A percentile compares a stretch with the other conserved stretches of the same genome.
phyloP scores from a whole-genome alignment of 2,113 vertebrate genomes.

The Carettochelys insculpta region DNA sequence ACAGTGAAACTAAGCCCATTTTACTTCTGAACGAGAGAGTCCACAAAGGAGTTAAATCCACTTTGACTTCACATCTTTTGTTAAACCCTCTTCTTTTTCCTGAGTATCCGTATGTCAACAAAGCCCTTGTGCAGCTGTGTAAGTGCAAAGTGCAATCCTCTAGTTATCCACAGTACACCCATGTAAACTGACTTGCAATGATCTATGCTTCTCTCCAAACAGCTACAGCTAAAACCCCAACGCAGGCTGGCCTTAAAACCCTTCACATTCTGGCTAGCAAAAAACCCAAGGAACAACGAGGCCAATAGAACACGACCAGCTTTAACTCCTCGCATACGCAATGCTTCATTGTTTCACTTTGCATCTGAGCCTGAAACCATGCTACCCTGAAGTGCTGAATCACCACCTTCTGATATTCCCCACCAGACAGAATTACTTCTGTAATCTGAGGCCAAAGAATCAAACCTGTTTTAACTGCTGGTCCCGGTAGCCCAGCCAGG shows the following conservation, averaged over 20 bases:
- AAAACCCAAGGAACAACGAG: neutral
- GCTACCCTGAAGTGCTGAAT: neutral
- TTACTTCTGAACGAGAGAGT: neutral
- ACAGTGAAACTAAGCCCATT: neutral
- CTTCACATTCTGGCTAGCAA: neutral
- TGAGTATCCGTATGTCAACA: neutral
- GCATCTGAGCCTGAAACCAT: neutral
- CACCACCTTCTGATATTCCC: neutral
- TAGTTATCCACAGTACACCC: neutral
- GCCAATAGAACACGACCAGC: neutral
- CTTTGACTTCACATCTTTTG: neutral
- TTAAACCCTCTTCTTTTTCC: neutral
- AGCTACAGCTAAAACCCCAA: neutral
- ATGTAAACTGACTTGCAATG: neutral
- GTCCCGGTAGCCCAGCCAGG: slow-evolving; percentile 82
- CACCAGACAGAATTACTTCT: neutral
- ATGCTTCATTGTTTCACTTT: neutral
- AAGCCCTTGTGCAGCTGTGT: neutral
- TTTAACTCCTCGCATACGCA: neutral
- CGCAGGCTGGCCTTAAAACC: neutral
- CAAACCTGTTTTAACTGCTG: slow-evolving; percentile 78
- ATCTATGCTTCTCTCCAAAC: neutral
- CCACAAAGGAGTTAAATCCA: neutral
- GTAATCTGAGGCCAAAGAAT: neutral
- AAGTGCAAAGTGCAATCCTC: neutral